Percentiles rank a stretch among this genome's conserved stretches.
These are phyloP conservation scores for Schizotus pectinicornis DNA, from an alignment of 2,888 invertebrate species.

Conservation along the genomic window DNA sequence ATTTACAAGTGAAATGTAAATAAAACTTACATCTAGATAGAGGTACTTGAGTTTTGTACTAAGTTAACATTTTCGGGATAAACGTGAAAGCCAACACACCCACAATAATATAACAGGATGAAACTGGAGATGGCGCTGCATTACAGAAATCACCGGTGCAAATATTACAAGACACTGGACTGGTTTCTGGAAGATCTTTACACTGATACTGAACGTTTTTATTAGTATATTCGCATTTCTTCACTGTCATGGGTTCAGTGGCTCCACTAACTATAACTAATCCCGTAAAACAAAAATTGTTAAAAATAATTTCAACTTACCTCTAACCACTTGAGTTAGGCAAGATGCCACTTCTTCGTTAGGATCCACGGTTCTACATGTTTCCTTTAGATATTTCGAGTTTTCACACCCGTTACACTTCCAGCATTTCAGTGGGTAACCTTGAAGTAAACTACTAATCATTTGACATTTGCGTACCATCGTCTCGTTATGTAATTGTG, in stretches of 20 bases:
- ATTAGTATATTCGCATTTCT: slow-evolving; percentile 4
- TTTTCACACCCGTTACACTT: slow-evolving; percentile 24
- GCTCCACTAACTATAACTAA: neutral
- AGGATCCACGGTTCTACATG: slow-evolving; percentile 12
- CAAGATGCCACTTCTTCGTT: slow-evolving; percentile 10
- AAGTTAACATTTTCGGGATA: too few species aligned
- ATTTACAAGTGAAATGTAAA: too few species aligned
- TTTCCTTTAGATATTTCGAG: slow-evolving; percentile 3
- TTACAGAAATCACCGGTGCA: slow-evolving; percentile 18
- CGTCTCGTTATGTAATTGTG: too few species aligned
- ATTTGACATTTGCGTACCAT: neutral
- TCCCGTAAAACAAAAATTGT: neutral
- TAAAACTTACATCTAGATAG: too few species aligned
- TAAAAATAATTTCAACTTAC: slow-evolving; percentile 5
- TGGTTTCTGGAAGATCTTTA: slow-evolving; percentile 1
- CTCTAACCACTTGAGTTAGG: slow-evolving; percentile 12
- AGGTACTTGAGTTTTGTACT: too few species aligned
- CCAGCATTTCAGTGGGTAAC: slow-evolving; percentile 10
- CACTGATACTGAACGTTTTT: slow-evolving; percentile 4
- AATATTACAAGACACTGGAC: slow-evolving; percentile 2
- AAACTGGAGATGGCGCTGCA: neutral
- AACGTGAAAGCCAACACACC: neutral
- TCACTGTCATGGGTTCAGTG: slow-evolving; percentile 9
- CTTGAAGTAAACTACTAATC: slow-evolving; percentile 3
- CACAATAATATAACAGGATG: neutral